Evolutionary conservation across 2,797 vertebrate genomes (phyloP), one percentile per base, ranked within the genome.

Genomic region (Graptemys geographica): DNA sequence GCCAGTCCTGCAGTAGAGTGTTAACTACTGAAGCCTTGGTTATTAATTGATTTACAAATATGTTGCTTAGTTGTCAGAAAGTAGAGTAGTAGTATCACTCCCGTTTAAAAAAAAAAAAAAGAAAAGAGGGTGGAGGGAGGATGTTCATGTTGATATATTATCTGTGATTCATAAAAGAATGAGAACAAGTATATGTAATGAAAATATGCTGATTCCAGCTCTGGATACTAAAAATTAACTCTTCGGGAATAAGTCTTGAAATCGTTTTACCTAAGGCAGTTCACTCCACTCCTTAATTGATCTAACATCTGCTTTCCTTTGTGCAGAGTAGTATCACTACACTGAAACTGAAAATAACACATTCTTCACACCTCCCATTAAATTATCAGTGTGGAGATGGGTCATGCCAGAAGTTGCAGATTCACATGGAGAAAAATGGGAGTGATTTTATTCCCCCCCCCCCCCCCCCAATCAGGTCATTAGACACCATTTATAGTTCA

Each of bases 61-160:
- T 18, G 65, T 41, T 37, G 21, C 65, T 72, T 23, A 72, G 69
- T 13, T 44, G 69, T 74, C 37, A 72, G 37, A 23, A 72, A 72
- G 33, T 74, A 74, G 37, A 18, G 19, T 74, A 44, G 19, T 21
- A 41, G 10, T 74, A 74, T 74, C 69, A 44, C 11, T 74, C n/a
- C 69, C 6, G 4, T 44, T 74, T 7, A 28, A 15, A 33, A 33
- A 33, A 62, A 28, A 57, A 57, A 57, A 57, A 57, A 11, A 25
- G 11, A 4, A 4, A 25, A 11, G 10, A 11, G 10, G 12, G 5
- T 11, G 2, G 25, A 2, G 59, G 31, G 15, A 4, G 15, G 44
- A 41, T 74, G 37, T 44, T 74, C 69, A 74, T 74, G 11, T 23
- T 41, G 37, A 25, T n/a, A 37, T 18, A 37, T 37, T 37, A 9